These are phyloP conservation scores for Pituophis catenifer DNA, from an alignment of 2,113 vertebrate species.

Conservation along the genomic window DNA sequence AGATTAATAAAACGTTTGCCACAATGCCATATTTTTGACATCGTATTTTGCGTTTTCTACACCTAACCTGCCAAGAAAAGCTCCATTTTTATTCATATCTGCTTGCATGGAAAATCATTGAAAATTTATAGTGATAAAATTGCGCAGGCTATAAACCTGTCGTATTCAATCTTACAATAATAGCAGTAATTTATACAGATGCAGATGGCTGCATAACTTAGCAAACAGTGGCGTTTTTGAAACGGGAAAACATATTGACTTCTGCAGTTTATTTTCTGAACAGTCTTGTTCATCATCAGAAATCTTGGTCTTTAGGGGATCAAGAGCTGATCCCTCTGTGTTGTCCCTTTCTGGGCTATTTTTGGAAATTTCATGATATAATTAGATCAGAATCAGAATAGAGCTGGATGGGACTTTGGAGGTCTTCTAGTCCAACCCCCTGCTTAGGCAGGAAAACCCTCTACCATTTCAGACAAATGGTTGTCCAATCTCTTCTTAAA, in stretches of 20 bases:
- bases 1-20: background rate
- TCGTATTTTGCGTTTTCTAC: background rate
- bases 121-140: background rate
- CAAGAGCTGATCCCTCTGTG: background rate
- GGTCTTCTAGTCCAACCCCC: background rate
- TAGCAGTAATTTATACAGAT: background rate
- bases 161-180: background rate
- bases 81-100: background rate
- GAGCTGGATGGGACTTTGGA: background rate
- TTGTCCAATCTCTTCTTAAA: background rate
- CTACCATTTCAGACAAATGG: background rate
- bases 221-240: background rate
- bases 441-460: background rate
- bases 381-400: background rate
- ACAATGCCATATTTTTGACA: background rate
- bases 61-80: background rate
- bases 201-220: background rate
- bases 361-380: background rate
- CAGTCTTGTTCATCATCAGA: background rate
- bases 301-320: background rate
- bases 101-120: background rate
- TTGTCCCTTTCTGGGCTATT: background rate
- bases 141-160: constrained; percentile 17
- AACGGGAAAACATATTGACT: background rate
- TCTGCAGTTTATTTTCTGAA: background rate